Conservation (phyloP, 1,140 invertebrate genomes). For the Aporrectodea caliginosa region DNA sequence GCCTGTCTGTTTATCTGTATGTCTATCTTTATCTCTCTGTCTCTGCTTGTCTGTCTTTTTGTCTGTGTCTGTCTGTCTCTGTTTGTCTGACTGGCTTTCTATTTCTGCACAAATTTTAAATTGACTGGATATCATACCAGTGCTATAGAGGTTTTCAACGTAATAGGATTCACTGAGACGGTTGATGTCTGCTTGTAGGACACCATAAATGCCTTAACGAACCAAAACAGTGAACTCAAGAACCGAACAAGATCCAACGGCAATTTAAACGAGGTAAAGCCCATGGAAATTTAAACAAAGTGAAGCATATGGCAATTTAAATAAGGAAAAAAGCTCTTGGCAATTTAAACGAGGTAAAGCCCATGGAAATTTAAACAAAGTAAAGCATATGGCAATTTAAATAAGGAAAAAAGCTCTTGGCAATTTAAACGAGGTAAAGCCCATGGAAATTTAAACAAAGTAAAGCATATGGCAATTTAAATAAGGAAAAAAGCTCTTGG, state of each 20-base stretch:
- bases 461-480: no score
- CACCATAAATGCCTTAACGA: conserved; percentile 54
- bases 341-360: no score
- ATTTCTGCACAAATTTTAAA: neutral
- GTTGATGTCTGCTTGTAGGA: conserved; percentile 42
- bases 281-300: no score
- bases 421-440: no score
- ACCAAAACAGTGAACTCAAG: conserved; percentile 50
- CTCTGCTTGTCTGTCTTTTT: neutral
- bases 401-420: no score
- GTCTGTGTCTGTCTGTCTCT: neutral
- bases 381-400: no score
- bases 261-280: no score
- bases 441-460: no score
- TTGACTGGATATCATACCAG: neutral
- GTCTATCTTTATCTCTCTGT: neutral
- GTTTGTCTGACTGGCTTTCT: neutral
- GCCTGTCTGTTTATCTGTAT: neutral
- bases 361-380: no score
- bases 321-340: no score
- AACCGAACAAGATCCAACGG: neutral
- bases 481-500: no score
- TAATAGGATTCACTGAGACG: neutral
- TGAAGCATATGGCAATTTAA: no score
- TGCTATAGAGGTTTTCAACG: neutral